Base-by-base conservation (phyloP, 2,888 invertebrate species). In the Perizoma flavofasciatum region DNA sequence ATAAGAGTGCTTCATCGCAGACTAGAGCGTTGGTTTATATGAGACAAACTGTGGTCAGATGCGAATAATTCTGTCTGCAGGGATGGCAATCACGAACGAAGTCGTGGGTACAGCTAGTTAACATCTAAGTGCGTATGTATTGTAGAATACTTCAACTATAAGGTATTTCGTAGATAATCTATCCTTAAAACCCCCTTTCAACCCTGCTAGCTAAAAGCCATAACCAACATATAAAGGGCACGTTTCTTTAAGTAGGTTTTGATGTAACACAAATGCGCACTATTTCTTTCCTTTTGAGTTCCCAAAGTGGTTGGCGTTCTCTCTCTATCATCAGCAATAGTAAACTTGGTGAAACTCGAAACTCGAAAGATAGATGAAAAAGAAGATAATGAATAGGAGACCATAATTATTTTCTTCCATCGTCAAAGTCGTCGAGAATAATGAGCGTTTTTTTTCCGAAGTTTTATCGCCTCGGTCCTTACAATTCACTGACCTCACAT, bases 401-500 rank as follows among this genome's bases (percentile, higher is more conserved):
- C 32, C 51, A 57, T 57, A 9, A 52, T 52, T 50, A 50, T 46
- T 49, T 56, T 48, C 52, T 11, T 9, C 49, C 8, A 32, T 53
- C 52, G 45, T 61, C 41, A 49, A 53, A 53, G 53, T 56, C 56
- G 46, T 56, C 41, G 49, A 49, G 53, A 53, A 46, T 56, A 41
- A 61, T 48, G 61, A 57, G 48, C 59, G 65, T 62, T 55, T 55
- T 55, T 55, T 49, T 50, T 48, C 65, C 41, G 49, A 46, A 49
- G 55, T 54, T 55, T 58, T 58, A 58, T 54, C 49, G 57, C 56
- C 53, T 53, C 54, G 50, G 61, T 71, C 68, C 69, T 66, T 55
- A 73, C 71, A 76, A 78, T 79, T 74, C 72, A 72, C 75, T 75
- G 76, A 74, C 73, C 78, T 68, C 70, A 74, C 72, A 79, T 78